Base-by-base conservation (phyloP, 1,140 invertebrate species). In the Drosophila virilis region DNA sequence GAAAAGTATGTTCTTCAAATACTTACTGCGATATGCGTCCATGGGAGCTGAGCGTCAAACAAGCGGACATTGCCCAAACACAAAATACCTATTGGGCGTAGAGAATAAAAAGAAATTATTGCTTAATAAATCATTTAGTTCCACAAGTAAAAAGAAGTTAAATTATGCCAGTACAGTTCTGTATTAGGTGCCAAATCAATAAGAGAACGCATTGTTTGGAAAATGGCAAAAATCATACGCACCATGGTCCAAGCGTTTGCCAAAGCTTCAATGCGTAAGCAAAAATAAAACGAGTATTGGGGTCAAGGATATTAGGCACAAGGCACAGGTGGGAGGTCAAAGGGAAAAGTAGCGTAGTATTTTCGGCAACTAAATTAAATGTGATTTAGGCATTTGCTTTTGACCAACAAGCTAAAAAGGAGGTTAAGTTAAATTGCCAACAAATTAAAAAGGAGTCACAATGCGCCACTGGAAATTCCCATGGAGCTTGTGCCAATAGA, bases 291-390 rank as follows among this genome's bases (percentile, higher is more conserved):
- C 33, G n/a, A 48, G 22, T 22, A 74, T 74, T 74, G 71, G 57
- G 65, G 71, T 74, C 71, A 74, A 74, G 71, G 71, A 74, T 74
- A 74, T 69, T 74, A 46, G 66, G 57, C 43, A 50, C 38, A 74
- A 40, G 48, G n/a, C n/a, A n/a, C 6, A 38, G 57, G 33, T 60
- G 48, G 35, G 57, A 48, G 57, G 37, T 72, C 54, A 32, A 37
- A 50, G 46, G 32, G 17, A 59, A 67, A 68, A 73, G 40, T 58
- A 66, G 50, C 50, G 32, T 46, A 54, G 57, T 69, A 68, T 73
- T 73, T 61, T 73, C 45, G 71, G 71, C 57, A 74, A 74, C 55
- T 74, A 68, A 69, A 74, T 74, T 74, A 74, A 61, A 74, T 69
- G 65, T 74, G 65, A 74, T 55, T 69, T 74, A 69, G 58, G 48